Conservation (phyloP, 2,113 vertebrate genomes). For the Nicator chloris region DNA sequence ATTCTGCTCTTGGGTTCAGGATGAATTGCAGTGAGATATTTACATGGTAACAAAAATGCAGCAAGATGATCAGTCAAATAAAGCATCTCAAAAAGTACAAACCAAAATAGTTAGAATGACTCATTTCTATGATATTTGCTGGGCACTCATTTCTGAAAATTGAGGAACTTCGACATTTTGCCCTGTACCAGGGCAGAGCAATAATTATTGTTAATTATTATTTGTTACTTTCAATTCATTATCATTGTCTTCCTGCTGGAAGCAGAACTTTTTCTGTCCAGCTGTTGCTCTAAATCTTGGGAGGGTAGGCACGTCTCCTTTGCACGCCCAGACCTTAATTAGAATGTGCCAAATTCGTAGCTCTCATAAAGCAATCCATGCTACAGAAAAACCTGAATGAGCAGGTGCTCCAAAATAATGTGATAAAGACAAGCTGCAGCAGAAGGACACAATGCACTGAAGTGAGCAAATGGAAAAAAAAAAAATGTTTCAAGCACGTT, state of each 20-base stretch:
- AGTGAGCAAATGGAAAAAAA: not conserved
- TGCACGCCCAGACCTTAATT: not conserved
- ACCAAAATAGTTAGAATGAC: not conserved
- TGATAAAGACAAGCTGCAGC: not conserved
- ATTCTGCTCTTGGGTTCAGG: not conserved
- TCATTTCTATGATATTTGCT: not conserved
- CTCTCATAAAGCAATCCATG: not conserved
- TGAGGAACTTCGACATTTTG: not conserved
- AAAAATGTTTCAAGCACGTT: slow-evolving; percentile 30
- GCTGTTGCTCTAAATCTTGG: not conserved
- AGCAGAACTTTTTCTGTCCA: not conserved
- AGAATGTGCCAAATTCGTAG: not conserved
- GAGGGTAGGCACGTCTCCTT: not conserved
- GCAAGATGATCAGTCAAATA: not conserved
- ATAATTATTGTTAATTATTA: not conserved
- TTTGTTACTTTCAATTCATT: not conserved
- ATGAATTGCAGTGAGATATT: not conserved
- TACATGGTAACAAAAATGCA: not conserved
- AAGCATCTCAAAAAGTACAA: not conserved
- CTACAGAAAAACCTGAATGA: not conserved
- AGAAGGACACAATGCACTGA: slow-evolving; percentile 40
- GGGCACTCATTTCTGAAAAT: not conserved
- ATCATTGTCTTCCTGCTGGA: not conserved
- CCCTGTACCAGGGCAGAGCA: not conserved
- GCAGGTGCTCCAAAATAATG: not conserved